A percentile compares a stretch with the other conserved stretches of the same genome.
phyloP scores from a whole-genome alignment of 2,888 invertebrate genomes.

The Lasiommata megera region DNA sequence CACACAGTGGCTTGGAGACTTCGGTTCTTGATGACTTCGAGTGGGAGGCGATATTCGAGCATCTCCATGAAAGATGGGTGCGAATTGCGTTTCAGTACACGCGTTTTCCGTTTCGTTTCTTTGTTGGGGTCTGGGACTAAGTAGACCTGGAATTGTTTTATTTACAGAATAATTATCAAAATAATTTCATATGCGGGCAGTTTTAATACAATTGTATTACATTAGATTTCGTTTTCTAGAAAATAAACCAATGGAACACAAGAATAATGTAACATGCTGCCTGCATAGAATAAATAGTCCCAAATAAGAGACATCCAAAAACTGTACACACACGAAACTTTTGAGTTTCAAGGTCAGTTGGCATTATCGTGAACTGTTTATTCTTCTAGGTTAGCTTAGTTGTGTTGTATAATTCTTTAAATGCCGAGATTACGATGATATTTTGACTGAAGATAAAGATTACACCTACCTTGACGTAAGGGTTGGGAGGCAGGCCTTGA shows the following conservation, averaged over 20 bases:
- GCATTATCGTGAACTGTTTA: too few relatives aligned
- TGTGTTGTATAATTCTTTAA: not conserved
- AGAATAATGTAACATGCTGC: too few relatives aligned
- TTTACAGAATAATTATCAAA: too few relatives aligned
- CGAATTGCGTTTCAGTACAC: constrained; percentile 94
- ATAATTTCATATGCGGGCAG: too few relatives aligned
- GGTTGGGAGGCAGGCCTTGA: constrained; percentile 91
- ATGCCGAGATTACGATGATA: not conserved
- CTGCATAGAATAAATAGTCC: too few relatives aligned
- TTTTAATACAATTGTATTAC: too few relatives aligned
- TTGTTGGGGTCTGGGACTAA: constrained; percentile 95
- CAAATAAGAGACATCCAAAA: too few relatives aligned
- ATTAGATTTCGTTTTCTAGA: too few relatives aligned
- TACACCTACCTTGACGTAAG: constrained; percentile 89
- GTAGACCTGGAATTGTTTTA: constrained; percentile 84
- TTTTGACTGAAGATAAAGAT: not conserved
- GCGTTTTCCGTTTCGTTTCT: constrained; percentile 97
- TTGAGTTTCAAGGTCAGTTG: too few relatives aligned
- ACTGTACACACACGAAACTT: too few relatives aligned
- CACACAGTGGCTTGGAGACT: constrained; percentile 96
- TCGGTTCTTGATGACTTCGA: constrained; percentile 88
- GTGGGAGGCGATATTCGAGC: constrained; percentile 93
- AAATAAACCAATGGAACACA: too few relatives aligned
- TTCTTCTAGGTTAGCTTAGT: too few relatives aligned
- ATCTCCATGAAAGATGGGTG: constrained; percentile 99